Base-by-base conservation (phyloP, 2,888 invertebrate species). In the Mantis religiosa region DNA sequence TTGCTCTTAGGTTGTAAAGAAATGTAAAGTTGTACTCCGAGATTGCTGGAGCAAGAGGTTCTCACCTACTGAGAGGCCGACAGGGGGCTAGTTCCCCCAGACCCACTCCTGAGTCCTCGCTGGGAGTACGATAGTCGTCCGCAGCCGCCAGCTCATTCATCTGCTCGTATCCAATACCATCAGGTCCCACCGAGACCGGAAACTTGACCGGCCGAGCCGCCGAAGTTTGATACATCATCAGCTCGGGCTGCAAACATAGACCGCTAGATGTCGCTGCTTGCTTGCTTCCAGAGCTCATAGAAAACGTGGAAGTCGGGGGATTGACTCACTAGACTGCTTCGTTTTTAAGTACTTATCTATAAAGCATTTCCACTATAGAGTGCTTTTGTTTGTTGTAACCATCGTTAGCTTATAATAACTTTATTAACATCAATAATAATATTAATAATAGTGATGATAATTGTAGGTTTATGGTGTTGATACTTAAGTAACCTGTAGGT, bases 31-130 rank as follows among this genome's bases (percentile, higher is more conserved):
- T 82, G 9, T 9, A 28, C 83, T 12, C n/a, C 83, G n/a, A 28
- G 28, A 14, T 9, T 20, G 83, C 1, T 6, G 83, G 28, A 27
- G 27, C 28, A 20, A 20, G 20, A 71, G 54, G 25, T 71, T 34
- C 71, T 81, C 84, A 84, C 88, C 88, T 81, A 28, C 30, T 28
- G 28, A 84, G 30, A 25, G 30, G 84, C 3, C 34, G 30, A 81
- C 87, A 87, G n/a, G 54, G 54, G 12, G 54, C 84, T 14, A 83
- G 54, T 8, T 88, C 84, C 93, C 97, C 97, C 94, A 98, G 96
- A 93, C 98, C 98, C 93, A 98, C 96, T 93, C 98, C 98, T 94
- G 98, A 98, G 96, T 98, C 98, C 94, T 98, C 98, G 93, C 98
- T 98, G 92, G 98, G 98, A 92, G 97, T 97, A 93, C 97, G 96